Base-by-base conservation (phyloP, 2,113 vertebrate genomes). In the Chamaea fasciata region DNA sequence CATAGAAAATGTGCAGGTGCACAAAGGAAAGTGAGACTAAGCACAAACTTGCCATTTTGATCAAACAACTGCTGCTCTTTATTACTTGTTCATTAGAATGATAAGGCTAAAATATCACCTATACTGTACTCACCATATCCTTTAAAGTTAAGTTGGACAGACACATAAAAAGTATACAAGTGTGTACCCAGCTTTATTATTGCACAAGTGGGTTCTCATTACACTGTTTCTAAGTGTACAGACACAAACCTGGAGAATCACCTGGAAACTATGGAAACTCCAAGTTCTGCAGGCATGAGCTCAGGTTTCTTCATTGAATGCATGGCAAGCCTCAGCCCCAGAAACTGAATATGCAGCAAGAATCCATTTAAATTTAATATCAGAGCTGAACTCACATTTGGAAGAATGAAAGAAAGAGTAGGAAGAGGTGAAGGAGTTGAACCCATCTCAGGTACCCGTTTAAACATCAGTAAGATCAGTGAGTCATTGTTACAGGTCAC, bases 321-420 rank as follows among this genome's bases (percentile, higher is more conserved):
- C 28, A 39, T 2, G 15, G 55, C 50, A 80, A 93, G 37, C 22
- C 57, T 46, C 62, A 65, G 74, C 23, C 67, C 57, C 18, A 65
- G 92, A 73, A 88, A 88, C 0, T 0, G 0, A 93, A 76, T 79
- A 75, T 0, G 0, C 3, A 3, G 44, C n/a, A 79, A 71, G 70
- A 76, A 76, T 80, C 57, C 62, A 31, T 82, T 87, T 41, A 91
- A 91, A 79, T 9, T 39, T 91, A 64, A 60, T 49, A 65, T 44
- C 44, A 90, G 74, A 92, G 53, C 62, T 79, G 62, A 91, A 18
- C 8, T 90, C 31, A 35, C 5, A 3, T 76, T 88, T 76, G 37
- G 59, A 60, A 73, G 70, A 83, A 76, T 11, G 41, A 79, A 71
- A 91, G 57, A 22, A 91, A 41, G 8, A 76, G 42, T 24, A 65